phyloP scores from a whole-genome alignment of 2,888 invertebrate species.

The Falcaria lacertinaria region DNA sequence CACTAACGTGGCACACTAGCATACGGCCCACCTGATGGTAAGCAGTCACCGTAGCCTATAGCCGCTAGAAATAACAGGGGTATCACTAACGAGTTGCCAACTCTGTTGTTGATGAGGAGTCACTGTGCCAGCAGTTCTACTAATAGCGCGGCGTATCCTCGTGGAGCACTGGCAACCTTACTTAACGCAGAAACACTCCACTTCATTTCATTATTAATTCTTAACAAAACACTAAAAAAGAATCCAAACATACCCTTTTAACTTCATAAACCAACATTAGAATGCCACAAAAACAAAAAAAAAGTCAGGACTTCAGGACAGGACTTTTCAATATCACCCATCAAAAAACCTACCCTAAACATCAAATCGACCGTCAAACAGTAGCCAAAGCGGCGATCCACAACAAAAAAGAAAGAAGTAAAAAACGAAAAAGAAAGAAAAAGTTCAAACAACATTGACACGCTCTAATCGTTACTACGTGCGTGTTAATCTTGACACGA shows the following conservation, averaged over 20 bases:
- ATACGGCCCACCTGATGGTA: too few species aligned
- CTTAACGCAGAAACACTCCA: too few species aligned
- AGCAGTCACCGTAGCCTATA: too few species aligned
- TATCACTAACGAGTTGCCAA: too few species aligned
- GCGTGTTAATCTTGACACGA: constrained; percentile 60
- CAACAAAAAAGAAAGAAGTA: constrained; percentile 29
- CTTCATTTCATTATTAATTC: too few species aligned
- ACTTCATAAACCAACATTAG: not conserved
- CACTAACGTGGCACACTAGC: too few species aligned
- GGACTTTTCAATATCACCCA: constrained; percentile 14
- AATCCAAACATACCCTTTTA: not conserved
- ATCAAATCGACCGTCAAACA: constrained; percentile 60
- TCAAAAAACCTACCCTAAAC: constrained; percentile 32
- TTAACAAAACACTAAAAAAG: not conserved
- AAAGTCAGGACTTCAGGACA: constrained; percentile 11
- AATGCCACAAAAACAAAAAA: constrained; percentile 10
- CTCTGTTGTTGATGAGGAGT: too few species aligned
- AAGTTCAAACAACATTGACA: constrained; percentile 54
- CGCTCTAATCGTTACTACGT: constrained; percentile 43
- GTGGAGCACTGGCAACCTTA: too few species aligned
- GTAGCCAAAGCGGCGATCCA: constrained; percentile 54
- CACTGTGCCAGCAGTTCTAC: too few species aligned
- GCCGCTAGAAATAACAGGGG: too few species aligned
- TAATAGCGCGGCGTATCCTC: too few species aligned
- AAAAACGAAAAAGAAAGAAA: constrained; percentile 32